A percentile compares a stretch with the other conserved stretches of the same genome.
Evolutionary conservation across 2,888 invertebrate genomes (phyloP).

Genomic region (Drosophila nr. medialis): DNA sequence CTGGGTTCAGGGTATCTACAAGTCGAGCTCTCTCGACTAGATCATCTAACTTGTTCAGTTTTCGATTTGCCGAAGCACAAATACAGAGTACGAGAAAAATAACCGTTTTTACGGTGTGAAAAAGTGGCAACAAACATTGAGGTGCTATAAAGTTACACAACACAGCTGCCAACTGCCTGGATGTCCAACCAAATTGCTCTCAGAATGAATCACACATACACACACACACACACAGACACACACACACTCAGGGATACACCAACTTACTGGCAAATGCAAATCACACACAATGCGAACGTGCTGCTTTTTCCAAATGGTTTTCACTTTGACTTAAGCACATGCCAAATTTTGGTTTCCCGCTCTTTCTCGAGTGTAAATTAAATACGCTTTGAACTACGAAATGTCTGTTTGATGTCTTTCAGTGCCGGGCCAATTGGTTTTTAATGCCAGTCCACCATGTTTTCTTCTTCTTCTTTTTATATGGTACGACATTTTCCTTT

Average conservation of each 20-base stretch:
- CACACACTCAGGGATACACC: background rate
- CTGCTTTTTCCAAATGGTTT: slow-evolving; percentile 70
- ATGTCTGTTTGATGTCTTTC: slow-evolving; percentile 58
- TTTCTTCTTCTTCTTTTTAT: background rate
- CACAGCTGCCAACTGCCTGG: slow-evolving; percentile 2
- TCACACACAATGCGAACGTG: slow-evolving; percentile 58
- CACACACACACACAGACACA: slow-evolving; percentile 13
- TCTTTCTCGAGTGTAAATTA: slow-evolving; percentile 35
- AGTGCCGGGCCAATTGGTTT: slow-evolving; percentile 54
- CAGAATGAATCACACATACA: slow-evolving; percentile 36
- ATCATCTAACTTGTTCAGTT: background rate
- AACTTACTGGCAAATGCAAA: slow-evolving; percentile 45
- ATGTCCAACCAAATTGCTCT: slow-evolving; percentile 43
- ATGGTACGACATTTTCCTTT: slow-evolving; percentile 17
- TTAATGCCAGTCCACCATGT: slow-evolving; percentile 52
- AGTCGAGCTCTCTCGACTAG: background rate
- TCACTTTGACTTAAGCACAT: slow-evolving; percentile 61
- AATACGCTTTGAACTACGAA: slow-evolving; percentile 56
- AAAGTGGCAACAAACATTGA: slow-evolving; percentile 60
- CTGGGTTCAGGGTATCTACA: background rate
- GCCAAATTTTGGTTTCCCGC: slow-evolving; percentile 48
- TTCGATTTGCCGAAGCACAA: slow-evolving; percentile 38
- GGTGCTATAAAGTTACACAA: slow-evolving; percentile 73
- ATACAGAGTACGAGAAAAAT: slow-evolving; percentile 35
- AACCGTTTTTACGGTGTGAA: slow-evolving; percentile 68